Base-by-base conservation (phyloP, 2,888 invertebrate species). In the Entomobrya proxima region DNA sequence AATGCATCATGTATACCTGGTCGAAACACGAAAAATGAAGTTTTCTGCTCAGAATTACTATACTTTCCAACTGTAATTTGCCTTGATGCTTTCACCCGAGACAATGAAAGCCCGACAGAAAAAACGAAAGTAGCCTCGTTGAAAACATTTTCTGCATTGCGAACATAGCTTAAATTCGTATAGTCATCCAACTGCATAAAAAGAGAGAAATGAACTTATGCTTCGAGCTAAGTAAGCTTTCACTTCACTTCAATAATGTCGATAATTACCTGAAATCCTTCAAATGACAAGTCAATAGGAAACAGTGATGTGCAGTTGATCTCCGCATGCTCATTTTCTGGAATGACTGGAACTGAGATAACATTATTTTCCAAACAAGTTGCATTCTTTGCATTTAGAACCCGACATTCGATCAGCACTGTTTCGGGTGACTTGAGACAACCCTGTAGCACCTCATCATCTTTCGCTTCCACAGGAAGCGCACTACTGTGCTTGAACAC, bases 91-190 rank as follows among this genome's bases (percentile, higher is more conserved):
- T 52, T 55, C 15, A 86, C 21, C 0, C 44, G 37, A 15, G 44
- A 47, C 24, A 80, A 32, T 0, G 47, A 13, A 30, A 88, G 40
- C 13, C 82, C 79, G 7, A 88, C 35, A 2, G 88, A 88, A 69
- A 86, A 88, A 9, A 88, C 86, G 30, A 72, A 88, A 0, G 88
- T 86, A 6, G 84, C 88, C 61, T 88, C 88, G 40, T 86, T 86
- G 55, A 86, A 88, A 5, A 88, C 86, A 61, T 88, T 84, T 77
- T 84, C 88, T n/a, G 88, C 86, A 74, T 88, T 88, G 32, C 88
- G 21, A 5, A 88, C 88, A 52, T 74, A 88, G 52, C 40, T 74
- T 11, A 72, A 52, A 7, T 47, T 72, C 15, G 61, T 52, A 7
- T 21, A 84, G 50, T 88, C 87, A 32, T 83, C 37, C 37, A 88